Conservation (phyloP, 2,797 vertebrate genomes). For the Macropodus opercularis region DNA sequence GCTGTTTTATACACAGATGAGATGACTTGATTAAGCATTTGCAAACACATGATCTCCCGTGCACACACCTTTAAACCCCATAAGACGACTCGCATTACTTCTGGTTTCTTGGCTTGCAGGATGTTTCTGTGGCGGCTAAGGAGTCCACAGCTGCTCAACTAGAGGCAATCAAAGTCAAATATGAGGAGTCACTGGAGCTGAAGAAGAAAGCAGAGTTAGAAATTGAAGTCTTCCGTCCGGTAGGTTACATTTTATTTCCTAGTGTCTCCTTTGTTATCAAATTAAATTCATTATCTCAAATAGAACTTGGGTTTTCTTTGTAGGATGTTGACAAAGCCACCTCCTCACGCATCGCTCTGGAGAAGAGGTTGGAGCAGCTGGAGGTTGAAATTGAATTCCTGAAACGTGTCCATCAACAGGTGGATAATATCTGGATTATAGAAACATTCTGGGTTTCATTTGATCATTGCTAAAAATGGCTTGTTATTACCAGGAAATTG, state of each 20-base stretch:
- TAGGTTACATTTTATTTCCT: slow-evolving; percentile 50
- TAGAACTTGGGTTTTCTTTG: slow-evolving; percentile 4
- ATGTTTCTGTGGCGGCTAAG: slow-evolving; percentile 77
- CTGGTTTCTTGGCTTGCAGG: slow-evolving; percentile 74
- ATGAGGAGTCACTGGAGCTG: slow-evolving; percentile 80
- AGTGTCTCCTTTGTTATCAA: neutral
- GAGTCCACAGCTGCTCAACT: slow-evolving; percentile 77
- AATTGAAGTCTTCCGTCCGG: slow-evolving; percentile 83
- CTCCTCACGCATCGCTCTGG: slow-evolving; percentile 71
- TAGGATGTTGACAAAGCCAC: slow-evolving; percentile 80
- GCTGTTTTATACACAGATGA: slow-evolving; percentile 60
- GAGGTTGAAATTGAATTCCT: slow-evolving; percentile 81
- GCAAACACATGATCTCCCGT: slow-evolving; percentile 33
- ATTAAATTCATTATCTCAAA: slow-evolving; percentile 1
- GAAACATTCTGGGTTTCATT: neutral
- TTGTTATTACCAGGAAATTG: slow-evolving; percentile 75
- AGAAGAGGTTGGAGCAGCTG: slow-evolving; percentile 81
- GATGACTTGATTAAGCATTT: slow-evolving; percentile 49
- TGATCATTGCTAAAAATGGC: neutral
- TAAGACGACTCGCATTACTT: slow-evolving; percentile 44
- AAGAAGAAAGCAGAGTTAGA: slow-evolving; percentile 82
- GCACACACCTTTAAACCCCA: slow-evolving; percentile 51
- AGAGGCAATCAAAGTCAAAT: slow-evolving; percentile 78
- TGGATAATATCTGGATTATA: slow-evolving; percentile 30
- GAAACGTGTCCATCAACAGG: slow-evolving; percentile 70